A percentile compares a stretch with the other conserved stretches of the same genome.
phyloP scores from a whole-genome alignment of 2,113 vertebrate species.

The Geococcyx californianus region DNA sequence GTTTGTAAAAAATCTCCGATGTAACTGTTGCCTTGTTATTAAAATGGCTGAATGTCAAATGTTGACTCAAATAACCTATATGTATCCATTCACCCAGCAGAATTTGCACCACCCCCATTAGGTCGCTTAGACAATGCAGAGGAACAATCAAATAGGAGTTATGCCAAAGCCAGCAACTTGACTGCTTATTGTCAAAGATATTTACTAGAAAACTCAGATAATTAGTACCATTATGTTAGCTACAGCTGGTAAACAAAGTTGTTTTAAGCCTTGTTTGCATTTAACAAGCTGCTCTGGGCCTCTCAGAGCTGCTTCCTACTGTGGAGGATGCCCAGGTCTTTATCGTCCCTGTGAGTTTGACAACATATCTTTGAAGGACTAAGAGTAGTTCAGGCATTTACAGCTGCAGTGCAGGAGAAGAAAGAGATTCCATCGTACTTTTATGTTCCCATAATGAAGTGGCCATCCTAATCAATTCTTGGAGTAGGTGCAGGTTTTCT shows the following conservation, averaged over 20 bases:
- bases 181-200: background rate
- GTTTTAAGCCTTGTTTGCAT: background rate
- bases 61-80: background rate
- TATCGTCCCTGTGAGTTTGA: background rate
- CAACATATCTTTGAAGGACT: background rate
- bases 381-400: background rate
- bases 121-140: background rate
- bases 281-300: background rate
- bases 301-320: background rate
- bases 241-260: rapidly evolving
- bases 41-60: background rate
- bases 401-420: background rate
- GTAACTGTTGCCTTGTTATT: background rate
- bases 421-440: background rate
- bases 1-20: background rate
- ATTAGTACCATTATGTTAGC: background rate
- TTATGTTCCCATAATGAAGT: background rate
- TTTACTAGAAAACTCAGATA: background rate
- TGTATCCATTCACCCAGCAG: background rate
- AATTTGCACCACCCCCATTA: background rate
- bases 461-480: background rate
- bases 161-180: background rate
- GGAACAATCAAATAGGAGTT: background rate
- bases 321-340: background rate
- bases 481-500: background rate